Evolutionary conservation across 2,113 vertebrate genomes (phyloP).

Genomic region (Chrysemys picta): DNA sequence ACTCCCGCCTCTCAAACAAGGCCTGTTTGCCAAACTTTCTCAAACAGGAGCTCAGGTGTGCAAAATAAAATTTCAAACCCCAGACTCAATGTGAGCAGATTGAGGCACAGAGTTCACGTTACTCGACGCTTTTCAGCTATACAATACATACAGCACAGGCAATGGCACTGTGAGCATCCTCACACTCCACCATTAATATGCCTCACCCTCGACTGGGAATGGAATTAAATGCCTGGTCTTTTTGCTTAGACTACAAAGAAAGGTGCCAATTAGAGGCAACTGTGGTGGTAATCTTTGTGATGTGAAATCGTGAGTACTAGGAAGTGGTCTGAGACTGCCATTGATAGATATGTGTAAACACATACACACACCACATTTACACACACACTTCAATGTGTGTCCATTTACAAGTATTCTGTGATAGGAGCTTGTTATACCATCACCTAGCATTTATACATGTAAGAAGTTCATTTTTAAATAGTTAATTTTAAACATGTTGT

Average conservation of each 20-base stretch:
- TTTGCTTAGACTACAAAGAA: neutral
- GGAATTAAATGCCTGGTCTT: neutral
- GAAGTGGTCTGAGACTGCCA: neutral
- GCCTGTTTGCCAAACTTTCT: conserved; percentile 14
- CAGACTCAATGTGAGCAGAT: conserved; percentile 27
- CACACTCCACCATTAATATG: neutral
- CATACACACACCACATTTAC: neutral
- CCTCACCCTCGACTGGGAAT: neutral
- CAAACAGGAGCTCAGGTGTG: conserved; percentile 13
- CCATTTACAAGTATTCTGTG: neutral
- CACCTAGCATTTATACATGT: neutral
- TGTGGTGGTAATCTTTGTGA: neutral
- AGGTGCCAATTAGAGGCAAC: neutral
- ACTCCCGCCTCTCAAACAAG: conserved; percentile 3
- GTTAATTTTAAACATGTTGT: neutral
- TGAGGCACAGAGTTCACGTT: neutral
- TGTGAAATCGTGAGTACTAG: neutral
- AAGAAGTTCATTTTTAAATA: neutral
- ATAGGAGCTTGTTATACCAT: neutral
- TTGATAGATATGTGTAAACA: neutral
- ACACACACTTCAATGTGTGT: neutral
- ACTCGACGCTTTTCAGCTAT: neutral
- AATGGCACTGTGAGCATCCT: neutral
- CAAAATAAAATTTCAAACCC: conserved; percentile 42
- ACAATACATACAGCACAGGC: neutral